These are phyloP conservation scores for Elaphurus davidianus DNA, from an alignment of 2,113 vertebrate species.

Conservation along the genomic window DNA sequence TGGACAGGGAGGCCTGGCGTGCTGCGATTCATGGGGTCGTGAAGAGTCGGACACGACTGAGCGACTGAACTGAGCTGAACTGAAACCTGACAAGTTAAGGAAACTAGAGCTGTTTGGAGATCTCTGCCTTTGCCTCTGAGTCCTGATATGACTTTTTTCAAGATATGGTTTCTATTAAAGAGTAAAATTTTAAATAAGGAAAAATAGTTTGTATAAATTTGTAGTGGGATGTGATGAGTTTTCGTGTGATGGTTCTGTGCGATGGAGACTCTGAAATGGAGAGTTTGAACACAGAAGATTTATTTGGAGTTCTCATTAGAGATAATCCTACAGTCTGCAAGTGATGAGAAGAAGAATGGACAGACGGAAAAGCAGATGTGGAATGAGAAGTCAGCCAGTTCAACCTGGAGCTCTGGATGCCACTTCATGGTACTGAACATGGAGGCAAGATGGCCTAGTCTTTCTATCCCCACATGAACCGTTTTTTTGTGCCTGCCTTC, in stretches of 20 bases:
- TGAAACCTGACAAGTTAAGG: neutral
- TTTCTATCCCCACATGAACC: neutral
- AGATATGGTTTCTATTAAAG: neutral
- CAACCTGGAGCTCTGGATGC: neutral
- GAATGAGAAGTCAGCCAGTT: neutral
- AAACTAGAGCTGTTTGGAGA: neutral
- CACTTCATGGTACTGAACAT: neutral
- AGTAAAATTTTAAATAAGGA: neutral
- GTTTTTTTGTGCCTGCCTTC: neutral
- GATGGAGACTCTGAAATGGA: neutral
- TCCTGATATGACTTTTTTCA: neutral
- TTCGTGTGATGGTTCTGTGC: neutral
- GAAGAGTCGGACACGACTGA: too few relatives aligned
- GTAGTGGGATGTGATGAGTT: neutral
- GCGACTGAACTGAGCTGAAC: too few relatives aligned
- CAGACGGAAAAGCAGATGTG: neutral
- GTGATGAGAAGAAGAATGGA: neutral
- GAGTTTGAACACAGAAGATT: neutral
- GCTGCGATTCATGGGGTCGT: too few relatives aligned
- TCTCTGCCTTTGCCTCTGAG: neutral
- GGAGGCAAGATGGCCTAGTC: neutral
- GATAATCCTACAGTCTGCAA: rapidly evolving
- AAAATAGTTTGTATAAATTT: neutral
- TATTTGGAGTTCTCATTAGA: neutral
- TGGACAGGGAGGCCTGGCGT: too few relatives aligned